Evolutionary conservation across 92 coral and sea anemone genomes (phyloP).

Genomic region (Heteractis magnifica): DNA sequence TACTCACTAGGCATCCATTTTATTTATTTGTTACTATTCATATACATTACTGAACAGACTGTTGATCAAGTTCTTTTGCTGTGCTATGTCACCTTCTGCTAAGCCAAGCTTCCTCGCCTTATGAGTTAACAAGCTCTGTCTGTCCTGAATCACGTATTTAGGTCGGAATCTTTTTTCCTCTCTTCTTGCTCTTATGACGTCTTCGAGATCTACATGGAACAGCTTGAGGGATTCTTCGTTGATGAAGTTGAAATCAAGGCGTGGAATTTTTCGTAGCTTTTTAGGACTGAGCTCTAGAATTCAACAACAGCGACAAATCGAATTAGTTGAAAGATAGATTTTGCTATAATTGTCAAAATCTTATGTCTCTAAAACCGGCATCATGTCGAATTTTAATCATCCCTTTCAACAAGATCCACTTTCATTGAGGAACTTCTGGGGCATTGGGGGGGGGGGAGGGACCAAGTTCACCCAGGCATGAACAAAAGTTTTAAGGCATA

Average conservation of each 20-base stretch:
- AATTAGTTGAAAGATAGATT: too few relatives aligned
- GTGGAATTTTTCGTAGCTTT: neutral
- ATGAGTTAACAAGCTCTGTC: neutral
- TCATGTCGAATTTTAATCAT: too few relatives aligned
- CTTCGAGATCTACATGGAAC: constrained; percentile 39
- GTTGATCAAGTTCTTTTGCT: neutral
- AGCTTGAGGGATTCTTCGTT: constrained; percentile 35
- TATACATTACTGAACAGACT: neutral
- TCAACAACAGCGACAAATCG: too few relatives aligned
- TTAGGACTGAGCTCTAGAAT: neutral
- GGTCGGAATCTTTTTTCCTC: constrained; percentile 20
- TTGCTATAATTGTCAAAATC: too few relatives aligned
- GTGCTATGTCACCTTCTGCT: neutral
- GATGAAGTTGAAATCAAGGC: constrained; percentile 25
- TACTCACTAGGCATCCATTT: neutral
- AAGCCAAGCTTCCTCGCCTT: constrained; percentile 15
- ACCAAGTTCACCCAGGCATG: too few relatives aligned
- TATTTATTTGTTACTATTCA: too few relatives aligned
- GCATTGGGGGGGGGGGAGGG: too few relatives aligned
- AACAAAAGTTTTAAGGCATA: too few relatives aligned
- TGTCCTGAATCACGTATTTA: neutral
- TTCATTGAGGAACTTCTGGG: too few relatives aligned
- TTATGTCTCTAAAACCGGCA: too few relatives aligned
- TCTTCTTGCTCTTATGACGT: constrained; percentile 25
- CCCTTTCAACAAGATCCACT: too few relatives aligned